Base-by-base conservation (phyloP, 2,113 vertebrate species). In the Mohoua ochrocephala region DNA sequence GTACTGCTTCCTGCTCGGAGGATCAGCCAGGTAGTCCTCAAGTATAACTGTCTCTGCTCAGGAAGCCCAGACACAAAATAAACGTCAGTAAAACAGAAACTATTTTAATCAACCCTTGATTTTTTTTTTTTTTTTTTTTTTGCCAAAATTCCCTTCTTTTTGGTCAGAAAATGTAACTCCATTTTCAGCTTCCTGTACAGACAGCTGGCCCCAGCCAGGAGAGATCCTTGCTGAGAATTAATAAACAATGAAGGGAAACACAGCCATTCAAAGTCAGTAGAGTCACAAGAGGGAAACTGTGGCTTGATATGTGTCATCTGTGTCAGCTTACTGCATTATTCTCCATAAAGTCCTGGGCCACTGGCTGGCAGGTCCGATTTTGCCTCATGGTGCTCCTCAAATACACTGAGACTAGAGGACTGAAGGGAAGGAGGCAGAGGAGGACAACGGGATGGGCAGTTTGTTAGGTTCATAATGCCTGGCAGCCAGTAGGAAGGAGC, bases 11-110 rank as follows among this genome's bases (percentile, higher is more conserved):
- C 98, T 97, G 92, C 97, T 98, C 1, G 91, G 87, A 6, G 98
- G 94, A 28, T 98, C 98, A 28, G 85, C 97, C 79, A 98, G 93
- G 94, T 98, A 98, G 93, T 99, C 98, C 86, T 98, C 99, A 12
- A 98, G 97, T 96, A 98, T 84, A 11, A 97, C 96, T 1, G 98
- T 98, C 96, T 98, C 98, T 97, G 98, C 97, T 98, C 89, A 78
- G 81, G 61, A 96, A 89, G 39, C 33, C 53, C 94, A 59, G 57
- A 54, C 61, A 91, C 68, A 95, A 87, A 95, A 81, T 22, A 89
- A 53, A 91, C 39, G 44, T 93, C 77, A 96, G 70, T 79, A 67
- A 85, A 85, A 52, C 22, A 79, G 39, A 71, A 59, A 4, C 4
- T 21, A 24, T 63, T 77, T 44, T 11, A 82, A 84, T 65, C 75